These are phyloP conservation scores for Coryphaenoides rupestris DNA, from an alignment of 2,113 vertebrate genomes.

Conservation along the genomic window DNA sequence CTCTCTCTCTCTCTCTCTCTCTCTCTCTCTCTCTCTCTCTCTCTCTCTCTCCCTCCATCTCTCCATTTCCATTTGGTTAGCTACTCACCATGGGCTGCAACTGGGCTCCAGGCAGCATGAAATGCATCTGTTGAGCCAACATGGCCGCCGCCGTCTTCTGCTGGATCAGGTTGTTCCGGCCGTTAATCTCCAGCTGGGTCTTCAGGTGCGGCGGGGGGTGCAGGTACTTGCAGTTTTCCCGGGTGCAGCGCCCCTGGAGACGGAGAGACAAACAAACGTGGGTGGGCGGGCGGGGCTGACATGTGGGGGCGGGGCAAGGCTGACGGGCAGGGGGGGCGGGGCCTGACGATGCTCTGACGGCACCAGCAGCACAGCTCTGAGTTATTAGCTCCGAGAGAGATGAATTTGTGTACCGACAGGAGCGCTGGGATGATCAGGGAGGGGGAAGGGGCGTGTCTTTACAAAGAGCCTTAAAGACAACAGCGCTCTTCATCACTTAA, in stretches of 20 bases:
- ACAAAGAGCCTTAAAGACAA: not conserved
- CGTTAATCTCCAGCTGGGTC: conserved; percentile 96
- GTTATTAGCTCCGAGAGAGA: conserved; percentile 14
- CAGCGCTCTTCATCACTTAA: not conserved
- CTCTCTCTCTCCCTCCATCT: too few relatives aligned
- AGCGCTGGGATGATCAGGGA: not conserved
- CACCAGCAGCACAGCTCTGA: too few relatives aligned
- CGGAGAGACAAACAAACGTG: not conserved
- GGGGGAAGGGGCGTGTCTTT: conserved; percentile 18
- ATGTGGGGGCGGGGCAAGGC: too few relatives aligned
- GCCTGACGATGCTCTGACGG: not conserved
- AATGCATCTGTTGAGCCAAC: conserved; percentile 98
- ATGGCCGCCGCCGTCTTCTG: conserved; percentile 95
- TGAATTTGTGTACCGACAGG: not conserved
- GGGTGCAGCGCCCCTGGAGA: conserved; percentile 87
- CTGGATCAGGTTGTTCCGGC: conserved; percentile 97
- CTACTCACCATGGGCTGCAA: conserved; percentile 90
- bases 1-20: too few relatives aligned
- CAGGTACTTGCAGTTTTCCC: conserved; percentile 98
- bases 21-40: too few relatives aligned
- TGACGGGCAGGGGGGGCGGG: too few relatives aligned
- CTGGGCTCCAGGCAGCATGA: conserved; percentile 90
- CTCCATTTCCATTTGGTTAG: too few relatives aligned
- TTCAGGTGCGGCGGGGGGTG: conserved; percentile 97
- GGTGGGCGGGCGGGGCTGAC: not conserved